Percentiles rank a stretch among this genome's conserved stretches.
phyloP scores from a whole-genome alignment of 1,140 invertebrate species.

The Lepeophtheirus salmonis region DNA sequence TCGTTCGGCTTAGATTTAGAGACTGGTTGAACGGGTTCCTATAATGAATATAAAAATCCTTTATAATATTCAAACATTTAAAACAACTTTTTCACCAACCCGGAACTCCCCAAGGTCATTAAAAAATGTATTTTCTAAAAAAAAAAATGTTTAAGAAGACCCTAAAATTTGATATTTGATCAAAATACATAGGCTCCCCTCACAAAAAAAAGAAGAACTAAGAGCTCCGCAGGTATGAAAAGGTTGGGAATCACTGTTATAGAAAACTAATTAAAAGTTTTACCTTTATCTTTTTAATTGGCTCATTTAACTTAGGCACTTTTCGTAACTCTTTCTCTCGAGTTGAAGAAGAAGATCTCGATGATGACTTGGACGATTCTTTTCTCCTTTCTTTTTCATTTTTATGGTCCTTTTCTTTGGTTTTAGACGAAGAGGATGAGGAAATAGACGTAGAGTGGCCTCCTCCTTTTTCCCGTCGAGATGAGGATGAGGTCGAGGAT shows the following conservation, averaged over 20 bases:
- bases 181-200: no score
- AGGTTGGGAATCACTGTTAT: no score
- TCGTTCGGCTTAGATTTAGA: constrained; percentile 5
- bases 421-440: background rate
- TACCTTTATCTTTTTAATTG: background rate
- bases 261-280: no score
- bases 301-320: no score
- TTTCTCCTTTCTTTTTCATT: background rate
- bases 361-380: background rate
- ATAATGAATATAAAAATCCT: background rate
- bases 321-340: no score
- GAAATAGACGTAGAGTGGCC: background rate
- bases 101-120: background rate
- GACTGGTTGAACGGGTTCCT: background rate
- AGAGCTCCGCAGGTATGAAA: no score
- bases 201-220: no score
- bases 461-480: background rate
- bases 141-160: background rate
- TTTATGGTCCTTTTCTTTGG: background rate
- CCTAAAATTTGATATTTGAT: background rate
- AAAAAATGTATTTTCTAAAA: background rate
- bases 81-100: no score
- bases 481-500: background rate
- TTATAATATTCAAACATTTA: background rate
- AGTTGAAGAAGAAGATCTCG: background rate